Base-by-base conservation (phyloP, 2,797 vertebrate species). In the Syngnathus rostellatus region DNA sequence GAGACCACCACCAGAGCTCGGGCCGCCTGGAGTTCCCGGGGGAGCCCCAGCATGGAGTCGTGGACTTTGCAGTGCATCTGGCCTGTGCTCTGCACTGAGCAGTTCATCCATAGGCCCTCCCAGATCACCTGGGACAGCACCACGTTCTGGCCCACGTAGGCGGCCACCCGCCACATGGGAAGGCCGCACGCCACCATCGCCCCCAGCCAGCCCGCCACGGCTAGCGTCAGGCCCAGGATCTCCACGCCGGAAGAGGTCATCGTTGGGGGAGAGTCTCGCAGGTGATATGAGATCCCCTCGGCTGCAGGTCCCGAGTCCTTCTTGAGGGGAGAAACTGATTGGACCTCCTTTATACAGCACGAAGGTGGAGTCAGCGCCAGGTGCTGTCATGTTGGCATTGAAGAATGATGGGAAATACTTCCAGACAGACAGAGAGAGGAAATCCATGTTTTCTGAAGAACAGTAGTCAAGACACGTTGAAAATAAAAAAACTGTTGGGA, bases 71-170 rank as follows among this genome's bases (percentile, higher is more conserved):
- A 93, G 86, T 92, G 92, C 90, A 93, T 93, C 85, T 93, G 92
- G 0, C 92, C 92, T 0, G 92, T 93, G 86, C 92, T 93, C 81
- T 93, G 91, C 69, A 93, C 92, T 8, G 90, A 91, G 5, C 92
- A 93, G 81, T 90, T 90, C 92, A 93, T 93, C 92, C 92, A 93
- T 75, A 93, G 75, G 23, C 92, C 92, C 67, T 93, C 92, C 92
- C 92, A 93, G 77, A 93, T 90, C 63, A 93, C 90, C 84, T 93
- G 92, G 1, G 92, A 91, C 73, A 92, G 87, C 66, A 93, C 91
- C 0, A 92, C 92, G 88, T 92, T 92, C 86, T 92, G 91, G 53
- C 92, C 91, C 53, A 93, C 78, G 82, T 83, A 92, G 1, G 89
- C 91, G 0, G 91, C 87, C 40, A 93, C 91, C 14, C 89, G 85